phyloP scores from a whole-genome alignment of 2,113 vertebrate genomes.

The Toxostoma redivivum region DNA sequence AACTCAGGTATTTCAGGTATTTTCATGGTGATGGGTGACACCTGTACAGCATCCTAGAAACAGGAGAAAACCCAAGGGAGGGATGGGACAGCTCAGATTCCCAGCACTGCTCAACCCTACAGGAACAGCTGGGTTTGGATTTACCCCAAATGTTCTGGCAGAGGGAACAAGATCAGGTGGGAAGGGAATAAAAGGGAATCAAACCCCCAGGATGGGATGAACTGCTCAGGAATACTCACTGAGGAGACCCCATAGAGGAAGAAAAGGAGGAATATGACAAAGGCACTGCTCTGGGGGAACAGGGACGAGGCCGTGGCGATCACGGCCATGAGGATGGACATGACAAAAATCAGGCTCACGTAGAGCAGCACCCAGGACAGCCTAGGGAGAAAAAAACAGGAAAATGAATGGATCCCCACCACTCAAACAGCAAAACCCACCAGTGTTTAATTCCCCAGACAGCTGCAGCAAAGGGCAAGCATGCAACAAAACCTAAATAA shows the following conservation, averaged over 20 bases:
- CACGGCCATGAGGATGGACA: slow-evolving; percentile 93
- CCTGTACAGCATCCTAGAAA: neutral
- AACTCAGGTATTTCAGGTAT: neutral
- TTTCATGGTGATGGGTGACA: fast-evolving
- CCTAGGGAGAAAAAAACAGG: slow-evolving; percentile 70
- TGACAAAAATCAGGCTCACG: slow-evolving; percentile 85
- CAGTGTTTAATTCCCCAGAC: neutral
- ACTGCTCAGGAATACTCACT: slow-evolving; percentile 76
- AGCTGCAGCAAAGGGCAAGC: neutral
- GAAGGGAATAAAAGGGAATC: neutral
- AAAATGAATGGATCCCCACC: neutral
- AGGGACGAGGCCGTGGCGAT: slow-evolving; percentile 90
- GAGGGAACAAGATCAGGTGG: neutral
- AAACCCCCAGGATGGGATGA: neutral
- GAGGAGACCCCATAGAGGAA: slow-evolving; percentile 94
- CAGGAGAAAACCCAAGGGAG: neutral
- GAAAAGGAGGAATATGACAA: slow-evolving; percentile 91
- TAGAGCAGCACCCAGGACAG: slow-evolving; percentile 98
- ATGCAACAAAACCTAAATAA: neutral
- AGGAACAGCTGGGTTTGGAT: fast-evolving
- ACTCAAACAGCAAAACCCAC: neutral
- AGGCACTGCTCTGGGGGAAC: slow-evolving; percentile 89
- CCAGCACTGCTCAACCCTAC: neutral
- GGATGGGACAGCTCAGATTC: neutral
- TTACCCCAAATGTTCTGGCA: neutral